phyloP scores from a whole-genome alignment of 2,113 vertebrate genomes.

The Steatornis caripensis region DNA sequence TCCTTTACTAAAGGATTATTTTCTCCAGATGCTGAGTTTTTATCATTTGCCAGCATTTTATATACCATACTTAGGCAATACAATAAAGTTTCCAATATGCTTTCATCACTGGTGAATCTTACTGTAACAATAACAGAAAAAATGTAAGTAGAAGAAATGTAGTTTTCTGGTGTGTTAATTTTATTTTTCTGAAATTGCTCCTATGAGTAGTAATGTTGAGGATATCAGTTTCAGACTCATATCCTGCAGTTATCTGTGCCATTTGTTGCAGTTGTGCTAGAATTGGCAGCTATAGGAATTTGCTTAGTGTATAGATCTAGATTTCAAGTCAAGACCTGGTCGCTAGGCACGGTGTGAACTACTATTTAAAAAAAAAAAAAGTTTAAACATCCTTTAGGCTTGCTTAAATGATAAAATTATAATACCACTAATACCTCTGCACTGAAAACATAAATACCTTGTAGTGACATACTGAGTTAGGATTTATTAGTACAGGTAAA shows the following conservation, averaged over 20 bases:
- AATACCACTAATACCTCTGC: not conserved
- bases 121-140: not conserved
- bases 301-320: not conserved
- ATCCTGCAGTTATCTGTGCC: not conserved
- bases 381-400: not conserved
- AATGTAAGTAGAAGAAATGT: not conserved
- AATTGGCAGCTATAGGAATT: not conserved
- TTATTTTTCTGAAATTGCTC: not conserved
- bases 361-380: not conserved
- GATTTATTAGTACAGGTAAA: not conserved
- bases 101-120: not conserved
- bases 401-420: not conserved
- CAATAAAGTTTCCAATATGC: not conserved
- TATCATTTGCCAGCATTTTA: not conserved
- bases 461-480: not conserved
- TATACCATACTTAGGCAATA: not conserved
- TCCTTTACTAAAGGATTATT: not conserved
- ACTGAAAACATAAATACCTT: not conserved
- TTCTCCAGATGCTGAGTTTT: not conserved
- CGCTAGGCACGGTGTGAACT: not conserved
- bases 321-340: not conserved
- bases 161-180: not conserved
- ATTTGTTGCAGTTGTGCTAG: not conserved
- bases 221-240: not conserved
- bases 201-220: not conserved